phyloP scores from a whole-genome alignment of 2,888 invertebrate species.

The Acanthosepion lycidas region DNA sequence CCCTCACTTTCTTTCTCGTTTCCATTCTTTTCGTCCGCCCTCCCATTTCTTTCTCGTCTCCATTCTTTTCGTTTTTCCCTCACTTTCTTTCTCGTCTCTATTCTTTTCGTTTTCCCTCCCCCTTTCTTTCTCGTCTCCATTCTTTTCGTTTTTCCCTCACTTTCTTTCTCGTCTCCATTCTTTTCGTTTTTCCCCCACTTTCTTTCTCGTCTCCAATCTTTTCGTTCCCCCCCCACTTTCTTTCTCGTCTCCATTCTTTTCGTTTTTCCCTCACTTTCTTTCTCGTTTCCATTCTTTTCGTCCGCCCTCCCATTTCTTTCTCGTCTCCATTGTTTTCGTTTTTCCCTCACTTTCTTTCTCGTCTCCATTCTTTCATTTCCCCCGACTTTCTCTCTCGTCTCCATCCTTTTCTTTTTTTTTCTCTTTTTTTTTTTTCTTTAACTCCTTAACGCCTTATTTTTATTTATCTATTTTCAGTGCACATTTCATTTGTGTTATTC shows the following conservation, averaged over 20 bases:
- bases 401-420: accelerated
- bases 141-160: no score
- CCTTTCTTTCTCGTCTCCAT: no score
- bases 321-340: neutral
- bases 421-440: neutral
- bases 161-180: neutral
- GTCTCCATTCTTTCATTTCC: neutral
- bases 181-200: neutral
- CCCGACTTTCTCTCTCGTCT: neutral
- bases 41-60: neutral
- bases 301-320: no score
- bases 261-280: no score
- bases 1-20: neutral
- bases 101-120: neutral
- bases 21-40: neutral
- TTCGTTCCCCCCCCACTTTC: neutral
- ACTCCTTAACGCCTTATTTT: neutral
- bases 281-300: neutral
- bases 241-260: neutral
- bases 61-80: neutral
- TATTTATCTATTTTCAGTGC: neutral
- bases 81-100: accelerated
- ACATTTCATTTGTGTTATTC: no score
- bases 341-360: neutral
- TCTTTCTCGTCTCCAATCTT: neutral